Base-by-base conservation (phyloP, 2,113 vertebrate species). In the Osmerus eperlanus region DNA sequence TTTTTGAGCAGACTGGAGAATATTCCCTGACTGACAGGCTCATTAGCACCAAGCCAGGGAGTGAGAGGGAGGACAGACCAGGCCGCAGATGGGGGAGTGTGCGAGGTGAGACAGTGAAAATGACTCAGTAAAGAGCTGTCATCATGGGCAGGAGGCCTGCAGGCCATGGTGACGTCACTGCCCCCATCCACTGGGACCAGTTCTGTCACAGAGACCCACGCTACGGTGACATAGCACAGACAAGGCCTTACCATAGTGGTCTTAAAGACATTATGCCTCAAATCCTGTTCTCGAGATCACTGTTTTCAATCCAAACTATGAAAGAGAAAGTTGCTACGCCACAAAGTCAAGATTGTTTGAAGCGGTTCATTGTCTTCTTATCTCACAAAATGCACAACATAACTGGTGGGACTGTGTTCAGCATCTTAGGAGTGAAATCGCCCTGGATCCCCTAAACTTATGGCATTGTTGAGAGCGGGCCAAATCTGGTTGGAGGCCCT, bases 81-180 rank as follows among this genome's bases (percentile, higher is more conserved):
- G 70, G 78, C 81, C 12, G 16, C 78, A 76, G 85, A 89, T 83
- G 87, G 87, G 83, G 85, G 79, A 70, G 66, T 65, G 84, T 81
- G 78, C 12, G 6, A 76, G 78, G 68, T 70, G 78, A 62, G 60
- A 75, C 53, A 51, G 18, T 73, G 80, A 78, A 54, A 72, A 69
- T 61, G 71, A 72, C 75, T 83, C 68, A 73, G 76, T 71, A 71
- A 64, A 80, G 68, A 77, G 65, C 53, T 25, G 19, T 32, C 9
- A 47, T 12, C 7, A 9, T 47, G 41, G 7, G 41, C 41, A 47
- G 41, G 41, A 47, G 41, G 11, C 9, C 41, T 47, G 41, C 41
- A 11, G 41, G 41, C 41, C 9, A 47, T 1, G 11, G 15, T 67
- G 19, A 65, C 6, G 55, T 66, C 19, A 47, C 56, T 56, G 63